Evolutionary conservation across 1,140 invertebrate species (phyloP).

Genomic region (Megathymus violae): DNA sequence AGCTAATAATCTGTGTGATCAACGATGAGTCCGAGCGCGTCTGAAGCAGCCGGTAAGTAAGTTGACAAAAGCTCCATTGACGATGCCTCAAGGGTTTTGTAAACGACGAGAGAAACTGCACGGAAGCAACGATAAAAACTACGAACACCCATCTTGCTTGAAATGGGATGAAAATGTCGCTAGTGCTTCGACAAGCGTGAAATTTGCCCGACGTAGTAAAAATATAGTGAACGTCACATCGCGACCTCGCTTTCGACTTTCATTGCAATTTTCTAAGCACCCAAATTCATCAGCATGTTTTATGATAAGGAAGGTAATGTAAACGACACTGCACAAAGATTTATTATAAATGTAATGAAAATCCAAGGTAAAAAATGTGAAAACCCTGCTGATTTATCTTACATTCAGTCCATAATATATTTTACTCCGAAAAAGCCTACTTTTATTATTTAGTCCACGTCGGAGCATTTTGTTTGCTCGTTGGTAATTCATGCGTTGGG

Average conservation of each 20-base stretch:
- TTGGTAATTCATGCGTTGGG: too few species aligned
- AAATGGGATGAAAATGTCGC: slow-evolving; percentile 49
- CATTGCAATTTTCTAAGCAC: not conserved
- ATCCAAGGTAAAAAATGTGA: too few species aligned
- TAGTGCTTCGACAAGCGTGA: slow-evolving; percentile 53
- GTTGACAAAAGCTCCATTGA: slow-evolving; percentile 69
- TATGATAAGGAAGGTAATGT: too few species aligned
- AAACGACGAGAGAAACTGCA: slow-evolving; percentile 59
- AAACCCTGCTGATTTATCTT: too few species aligned
- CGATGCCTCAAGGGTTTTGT: slow-evolving; percentile 60
- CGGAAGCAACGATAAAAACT: slow-evolving; percentile 64
- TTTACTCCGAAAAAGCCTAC: too few species aligned
- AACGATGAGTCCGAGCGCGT: slow-evolving; percentile 54
- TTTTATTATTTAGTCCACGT: too few species aligned
- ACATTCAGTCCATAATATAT: too few species aligned
- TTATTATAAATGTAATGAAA: too few species aligned
- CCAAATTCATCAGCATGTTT: slow-evolving; percentile 13
- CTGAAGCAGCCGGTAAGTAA: slow-evolving; percentile 52
- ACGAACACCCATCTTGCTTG: slow-evolving; percentile 36
- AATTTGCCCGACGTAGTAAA: slow-evolving; percentile 51
- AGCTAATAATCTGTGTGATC: slow-evolving; percentile 42
- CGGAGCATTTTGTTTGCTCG: too few species aligned
- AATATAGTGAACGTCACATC: slow-evolving; percentile 14
- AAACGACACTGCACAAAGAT: too few species aligned
- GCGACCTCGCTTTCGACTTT: not conserved